Conservation (phyloP, 2,113 vertebrate species). For the Erythrolamprus reginae region DNA sequence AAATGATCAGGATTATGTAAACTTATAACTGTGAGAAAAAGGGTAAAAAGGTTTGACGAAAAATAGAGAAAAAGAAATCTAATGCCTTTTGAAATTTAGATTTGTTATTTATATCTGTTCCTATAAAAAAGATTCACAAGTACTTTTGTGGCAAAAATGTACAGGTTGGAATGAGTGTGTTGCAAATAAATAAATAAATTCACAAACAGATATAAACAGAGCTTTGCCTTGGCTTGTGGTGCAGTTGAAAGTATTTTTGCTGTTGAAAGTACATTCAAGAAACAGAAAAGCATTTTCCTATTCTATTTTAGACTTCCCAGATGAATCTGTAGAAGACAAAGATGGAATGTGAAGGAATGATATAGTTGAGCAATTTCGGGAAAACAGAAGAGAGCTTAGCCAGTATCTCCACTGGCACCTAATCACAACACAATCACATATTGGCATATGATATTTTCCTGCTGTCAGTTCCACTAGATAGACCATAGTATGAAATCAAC, state of each 20-base stretch:
- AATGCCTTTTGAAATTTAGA: neutral
- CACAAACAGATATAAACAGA: neutral
- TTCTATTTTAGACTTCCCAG: neutral
- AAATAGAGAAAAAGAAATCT: neutral
- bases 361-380: neutral
- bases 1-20: neutral
- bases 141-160: neutral
- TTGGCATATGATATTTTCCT: neutral
- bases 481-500: neutral
- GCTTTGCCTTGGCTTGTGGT: neutral
- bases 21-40: neutral
- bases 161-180: neutral
- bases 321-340: neutral
- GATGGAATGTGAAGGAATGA: neutral
- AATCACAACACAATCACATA: neutral
- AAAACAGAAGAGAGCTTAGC: neutral
- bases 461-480: neutral
- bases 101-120: neutral
- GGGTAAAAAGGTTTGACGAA: neutral
- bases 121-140: neutral
- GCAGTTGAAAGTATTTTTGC: too few relatives aligned
- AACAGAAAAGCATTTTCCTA: neutral
- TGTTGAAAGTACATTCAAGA: neutral
- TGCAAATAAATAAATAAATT: neutral
- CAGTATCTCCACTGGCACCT: neutral